These are phyloP conservation scores for Astreopora myriophthalma DNA, from an alignment of 64 coral and sea anemone species.

Conservation along the genomic window DNA sequence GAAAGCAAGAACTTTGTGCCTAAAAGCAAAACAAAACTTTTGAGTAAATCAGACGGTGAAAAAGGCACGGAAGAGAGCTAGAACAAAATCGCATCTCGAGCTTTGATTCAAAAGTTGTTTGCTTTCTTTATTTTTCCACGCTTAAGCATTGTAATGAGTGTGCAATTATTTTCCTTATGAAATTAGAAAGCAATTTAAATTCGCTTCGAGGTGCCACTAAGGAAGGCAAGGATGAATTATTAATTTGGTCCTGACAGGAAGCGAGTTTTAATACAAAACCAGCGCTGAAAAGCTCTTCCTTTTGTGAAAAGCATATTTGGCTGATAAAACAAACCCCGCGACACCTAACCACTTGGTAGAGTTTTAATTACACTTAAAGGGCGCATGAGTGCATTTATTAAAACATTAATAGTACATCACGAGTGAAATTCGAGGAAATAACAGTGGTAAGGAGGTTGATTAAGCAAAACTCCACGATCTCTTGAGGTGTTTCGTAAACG, in stretches of 20 bases:
- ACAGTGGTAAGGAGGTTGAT: background rate
- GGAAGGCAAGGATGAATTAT: constrained; percentile 78
- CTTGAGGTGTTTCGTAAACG: constrained; percentile 15
- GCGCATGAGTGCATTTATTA: constrained; percentile 84
- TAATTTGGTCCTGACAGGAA: constrained; percentile 80
- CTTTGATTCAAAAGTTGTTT: constrained; percentile 55
- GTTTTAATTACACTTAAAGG: constrained; percentile 94
- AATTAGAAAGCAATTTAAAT: constrained; percentile 98
- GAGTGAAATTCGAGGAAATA: background rate
- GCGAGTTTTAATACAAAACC: constrained; percentile 87
- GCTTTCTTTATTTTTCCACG: constrained; percentile 65
- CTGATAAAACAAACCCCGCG: constrained; percentile 77
- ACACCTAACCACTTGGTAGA: constrained; percentile 71
- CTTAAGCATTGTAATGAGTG: constrained; percentile 79
- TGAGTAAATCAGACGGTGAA: background rate
- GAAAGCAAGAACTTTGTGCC: background rate
- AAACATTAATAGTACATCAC: constrained; percentile 73
- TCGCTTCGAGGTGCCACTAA: constrained; percentile 79
- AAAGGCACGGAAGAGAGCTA: background rate
- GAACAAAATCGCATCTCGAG: constrained; percentile 16
- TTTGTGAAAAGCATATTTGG: constrained; percentile 73
- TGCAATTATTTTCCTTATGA: constrained; percentile 92
- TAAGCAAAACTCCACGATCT: background rate
- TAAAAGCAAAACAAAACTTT: background rate
- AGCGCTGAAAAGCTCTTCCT: constrained; percentile 72